phyloP scores from a whole-genome alignment of 2,888 invertebrate species.

The Eilema caniola region DNA sequence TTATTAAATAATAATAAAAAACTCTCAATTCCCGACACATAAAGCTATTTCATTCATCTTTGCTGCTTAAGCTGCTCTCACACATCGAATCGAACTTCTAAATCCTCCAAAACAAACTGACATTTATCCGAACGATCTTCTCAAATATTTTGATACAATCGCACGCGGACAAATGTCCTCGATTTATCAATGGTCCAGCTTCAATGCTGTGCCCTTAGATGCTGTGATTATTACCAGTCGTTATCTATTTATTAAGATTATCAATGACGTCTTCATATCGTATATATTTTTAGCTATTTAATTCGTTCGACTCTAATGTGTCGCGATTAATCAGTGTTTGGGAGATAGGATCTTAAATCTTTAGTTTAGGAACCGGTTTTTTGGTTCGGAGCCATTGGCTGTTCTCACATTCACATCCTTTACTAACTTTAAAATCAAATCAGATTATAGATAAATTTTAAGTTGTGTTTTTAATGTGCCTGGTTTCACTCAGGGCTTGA shows the following conservation, averaged over 20 bases:
- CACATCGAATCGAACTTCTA: slow-evolving; percentile 57
- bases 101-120: slow-evolving; percentile 75
- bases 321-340: slow-evolving; percentile 58
- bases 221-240: slow-evolving; percentile 72
- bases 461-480: not conserved
- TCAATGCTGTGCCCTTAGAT: slow-evolving; percentile 65
- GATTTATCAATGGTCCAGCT: slow-evolving; percentile 75
- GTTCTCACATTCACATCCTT: slow-evolving; percentile 56
- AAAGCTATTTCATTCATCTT: slow-evolving; percentile 13
- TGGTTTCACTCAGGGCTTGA: not conserved
- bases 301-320: slow-evolving; percentile 70
- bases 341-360: slow-evolving; percentile 46
- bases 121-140: slow-evolving; percentile 78
- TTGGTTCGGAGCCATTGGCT: slow-evolving; percentile 35
- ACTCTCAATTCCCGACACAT: not conserved
- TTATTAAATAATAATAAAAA: not conserved
- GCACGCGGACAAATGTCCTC: slow-evolving; percentile 79
- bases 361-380: slow-evolving; percentile 40
- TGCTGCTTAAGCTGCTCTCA: slow-evolving; percentile 40
- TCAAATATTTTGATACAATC: slow-evolving; percentile 86
- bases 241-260: slow-evolving; percentile 80
- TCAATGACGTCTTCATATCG: slow-evolving; percentile 77
- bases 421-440: slow-evolving; percentile 24
- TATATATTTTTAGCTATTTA: slow-evolving; percentile 64
- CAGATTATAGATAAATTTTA: slow-evolving; percentile 26